A percentile compares a stretch with the other conserved stretches of the same genome.
phyloP scores from a whole-genome alignment of 2,113 vertebrate genomes.

The Calyptommatus sinebrachiatus region DNA sequence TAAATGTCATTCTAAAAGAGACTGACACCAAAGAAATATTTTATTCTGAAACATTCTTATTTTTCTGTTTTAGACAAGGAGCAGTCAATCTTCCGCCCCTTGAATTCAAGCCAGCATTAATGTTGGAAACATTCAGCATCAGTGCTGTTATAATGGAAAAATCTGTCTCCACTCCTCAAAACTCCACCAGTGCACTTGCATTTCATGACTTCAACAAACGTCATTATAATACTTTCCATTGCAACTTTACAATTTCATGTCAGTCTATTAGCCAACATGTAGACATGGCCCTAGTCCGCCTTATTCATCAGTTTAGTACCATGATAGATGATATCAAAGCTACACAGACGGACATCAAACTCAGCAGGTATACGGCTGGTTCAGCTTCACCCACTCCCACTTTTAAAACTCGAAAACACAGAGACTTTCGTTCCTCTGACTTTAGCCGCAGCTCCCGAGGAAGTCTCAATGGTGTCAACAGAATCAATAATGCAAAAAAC shows the following conservation, averaged over 20 bases:
- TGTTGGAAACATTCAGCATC: constrained; percentile 96
- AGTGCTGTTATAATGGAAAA: constrained; percentile 96
- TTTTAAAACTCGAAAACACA: constrained; percentile 90
- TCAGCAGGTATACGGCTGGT: constrained; percentile 95
- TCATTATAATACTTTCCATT: constrained; percentile 94
- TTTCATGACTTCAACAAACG: constrained; percentile 95
- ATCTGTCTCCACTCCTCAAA: constrained; percentile 83
- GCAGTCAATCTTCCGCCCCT: constrained; percentile 88
- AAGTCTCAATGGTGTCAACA: constrained; percentile 86
- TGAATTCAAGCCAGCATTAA: constrained; percentile 93
- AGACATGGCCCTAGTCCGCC: constrained; percentile 96
- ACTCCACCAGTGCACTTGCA: constrained; percentile 81
- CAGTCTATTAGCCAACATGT: constrained; percentile 97
- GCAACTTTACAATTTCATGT: constrained; percentile 94
- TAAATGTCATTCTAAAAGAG: neutral
- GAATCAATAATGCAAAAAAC: constrained; percentile 84
- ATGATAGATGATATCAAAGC: constrained; percentile 99
- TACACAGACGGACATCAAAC: constrained; percentile 96
- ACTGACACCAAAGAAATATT: constrained; percentile 22
- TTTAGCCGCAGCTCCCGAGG: constrained; percentile 95
- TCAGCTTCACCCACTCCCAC: constrained; percentile 94
- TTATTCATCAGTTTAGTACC: constrained; percentile 98
- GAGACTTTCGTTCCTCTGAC: constrained; percentile 92
- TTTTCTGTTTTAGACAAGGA: constrained; percentile 79
- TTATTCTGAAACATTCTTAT: neutral